phyloP scores from a whole-genome alignment of 2,113 vertebrate species.

The Ceyx melanurus region DNA sequence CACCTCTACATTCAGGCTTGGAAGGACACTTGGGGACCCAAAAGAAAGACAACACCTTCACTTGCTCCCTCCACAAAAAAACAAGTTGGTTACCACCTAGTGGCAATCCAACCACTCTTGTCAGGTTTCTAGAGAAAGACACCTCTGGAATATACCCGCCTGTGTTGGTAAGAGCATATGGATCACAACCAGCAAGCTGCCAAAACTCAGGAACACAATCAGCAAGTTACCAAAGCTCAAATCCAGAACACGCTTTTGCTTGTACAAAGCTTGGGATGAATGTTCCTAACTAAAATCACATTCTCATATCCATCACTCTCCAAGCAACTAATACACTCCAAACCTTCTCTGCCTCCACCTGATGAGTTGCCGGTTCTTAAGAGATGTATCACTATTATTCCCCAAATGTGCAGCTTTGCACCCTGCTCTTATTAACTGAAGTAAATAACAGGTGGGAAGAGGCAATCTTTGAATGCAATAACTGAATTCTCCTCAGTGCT shows the following conservation, averaged over 20 bases:
- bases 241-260: background rate
- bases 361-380: background rate
- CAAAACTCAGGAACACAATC: background rate
- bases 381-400: background rate
- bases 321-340: background rate
- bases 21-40: background rate
- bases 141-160: background rate
- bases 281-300: background rate
- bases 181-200: background rate
- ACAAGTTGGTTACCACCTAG: background rate
- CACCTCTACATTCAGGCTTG: background rate
- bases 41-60: background rate
- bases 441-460: background rate
- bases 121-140: accelerated
- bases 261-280: background rate
- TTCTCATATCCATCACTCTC: background rate
- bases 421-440: background rate
- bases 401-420: background rate
- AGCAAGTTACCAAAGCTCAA: background rate
- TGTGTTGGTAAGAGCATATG: accelerated
- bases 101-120: background rate
- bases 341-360: background rate
- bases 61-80: background rate
- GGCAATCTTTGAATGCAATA: background rate
- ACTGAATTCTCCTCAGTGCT: background rate